Evolutionary conservation across 2,797 vertebrate species (phyloP).

Genomic region (Fistularia commersonii): DNA sequence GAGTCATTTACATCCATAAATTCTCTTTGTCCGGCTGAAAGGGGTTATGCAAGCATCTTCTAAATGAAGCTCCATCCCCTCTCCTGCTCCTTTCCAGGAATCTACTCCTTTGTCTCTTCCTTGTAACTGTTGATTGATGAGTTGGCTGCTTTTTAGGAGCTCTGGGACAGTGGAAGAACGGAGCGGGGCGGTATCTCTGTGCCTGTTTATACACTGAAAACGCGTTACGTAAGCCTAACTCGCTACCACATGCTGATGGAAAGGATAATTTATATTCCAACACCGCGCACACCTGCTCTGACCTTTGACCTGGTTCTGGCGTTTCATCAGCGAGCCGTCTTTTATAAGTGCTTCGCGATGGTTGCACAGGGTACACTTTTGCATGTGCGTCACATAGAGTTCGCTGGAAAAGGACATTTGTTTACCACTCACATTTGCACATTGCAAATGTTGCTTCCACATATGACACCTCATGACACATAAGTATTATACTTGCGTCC

Average conservation of each 20-base stretch:
- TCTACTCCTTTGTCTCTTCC: conserved; percentile 21
- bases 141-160: conserved; percentile 9
- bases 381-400: not conserved
- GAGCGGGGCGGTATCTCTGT: conserved; percentile 5
- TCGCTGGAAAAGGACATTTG: too few relatives aligned
- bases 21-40: conserved; percentile 10
- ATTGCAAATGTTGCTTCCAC: too few relatives aligned
- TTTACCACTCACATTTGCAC: too few relatives aligned
- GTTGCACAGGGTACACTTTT: not conserved
- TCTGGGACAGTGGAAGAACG: conserved; percentile 9
- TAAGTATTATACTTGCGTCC: too few relatives aligned
- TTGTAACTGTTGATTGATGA: conserved; percentile 41
- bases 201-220: conserved; percentile 33
- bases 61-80: conserved; percentile 16
- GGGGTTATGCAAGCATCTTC: conserved; percentile 4
- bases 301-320: conserved; percentile 4
- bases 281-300: conserved; percentile 1
- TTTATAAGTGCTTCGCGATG: not conserved
- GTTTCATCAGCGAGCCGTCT: not conserved
- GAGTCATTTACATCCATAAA: not conserved
- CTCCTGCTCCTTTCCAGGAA: conserved; percentile 33
- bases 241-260: conserved; percentile 21
- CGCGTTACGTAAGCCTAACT: conserved; percentile 42
- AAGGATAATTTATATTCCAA: conserved; percentile 13
- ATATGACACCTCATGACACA: too few relatives aligned